Percentiles rank a stretch among this genome's conserved stretches.
These are phyloP conservation scores for Loxodonta africana DNA, from an alignment of 2,113 vertebrate genomes.

Conservation along the genomic window DNA sequence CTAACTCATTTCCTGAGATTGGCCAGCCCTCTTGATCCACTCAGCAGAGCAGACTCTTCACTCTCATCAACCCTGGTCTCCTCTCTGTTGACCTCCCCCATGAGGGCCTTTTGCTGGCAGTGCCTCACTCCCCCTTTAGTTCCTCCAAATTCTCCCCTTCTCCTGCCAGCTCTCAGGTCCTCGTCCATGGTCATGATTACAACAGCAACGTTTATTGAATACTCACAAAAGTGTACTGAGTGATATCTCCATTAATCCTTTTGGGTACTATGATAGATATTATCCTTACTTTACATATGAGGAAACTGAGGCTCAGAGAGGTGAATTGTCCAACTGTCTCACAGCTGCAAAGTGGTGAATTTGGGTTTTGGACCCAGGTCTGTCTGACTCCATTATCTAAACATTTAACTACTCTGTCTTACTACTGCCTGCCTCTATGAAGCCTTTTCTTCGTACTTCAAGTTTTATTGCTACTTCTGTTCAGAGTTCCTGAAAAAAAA, in stretches of 20 bases:
- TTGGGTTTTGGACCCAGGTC: neutral
- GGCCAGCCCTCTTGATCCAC: neutral
- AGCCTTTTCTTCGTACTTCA: neutral
- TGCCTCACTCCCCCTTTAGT: neutral
- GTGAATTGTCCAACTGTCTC: neutral
- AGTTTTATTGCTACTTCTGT: neutral
- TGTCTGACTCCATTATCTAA: neutral
- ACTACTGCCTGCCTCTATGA: neutral
- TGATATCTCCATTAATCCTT: neutral
- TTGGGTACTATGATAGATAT: neutral
- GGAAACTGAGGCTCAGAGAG: neutral
- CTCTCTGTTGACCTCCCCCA: neutral
- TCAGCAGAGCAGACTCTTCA: neutral
- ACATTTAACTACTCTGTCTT: neutral
- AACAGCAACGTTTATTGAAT: neutral
- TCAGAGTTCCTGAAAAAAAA: neutral
- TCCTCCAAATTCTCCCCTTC: neutral
- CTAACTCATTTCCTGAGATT: neutral
- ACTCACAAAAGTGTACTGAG: neutral
- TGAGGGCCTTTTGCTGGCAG: neutral
- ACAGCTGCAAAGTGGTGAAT: neutral
- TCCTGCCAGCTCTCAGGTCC: neutral
- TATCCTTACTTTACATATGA: neutral
- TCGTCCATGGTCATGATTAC: neutral
- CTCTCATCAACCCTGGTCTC: neutral